phyloP scores from a whole-genome alignment of 2,113 vertebrate species.

The Larimichthys polyactis region DNA sequence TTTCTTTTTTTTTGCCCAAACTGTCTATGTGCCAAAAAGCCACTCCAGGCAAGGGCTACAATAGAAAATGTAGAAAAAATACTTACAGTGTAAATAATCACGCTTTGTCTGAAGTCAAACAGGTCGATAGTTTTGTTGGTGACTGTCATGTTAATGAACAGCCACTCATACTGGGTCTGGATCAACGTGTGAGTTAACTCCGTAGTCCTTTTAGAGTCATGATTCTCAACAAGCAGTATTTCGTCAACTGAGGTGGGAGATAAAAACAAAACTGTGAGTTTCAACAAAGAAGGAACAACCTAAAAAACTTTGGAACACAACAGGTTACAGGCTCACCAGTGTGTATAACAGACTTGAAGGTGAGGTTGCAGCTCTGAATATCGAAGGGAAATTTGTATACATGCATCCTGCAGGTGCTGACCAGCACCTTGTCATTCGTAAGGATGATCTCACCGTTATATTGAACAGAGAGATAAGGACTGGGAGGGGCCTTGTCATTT shows the following conservation, averaged over 20 bases:
- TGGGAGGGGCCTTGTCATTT: slow-evolving; percentile 53
- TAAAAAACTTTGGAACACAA: neutral
- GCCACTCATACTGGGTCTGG: slow-evolving; percentile 72
- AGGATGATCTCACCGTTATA: neutral
- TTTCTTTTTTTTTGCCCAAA: no score
- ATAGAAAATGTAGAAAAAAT: neutral
- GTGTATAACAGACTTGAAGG: slow-evolving; percentile 68
- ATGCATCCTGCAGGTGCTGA: slow-evolving; percentile 75
- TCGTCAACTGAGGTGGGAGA: slow-evolving; percentile 29
- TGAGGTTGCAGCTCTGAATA: slow-evolving; percentile 73
- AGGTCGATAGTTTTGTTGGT: neutral
- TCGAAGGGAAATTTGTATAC: slow-evolving; percentile 79
- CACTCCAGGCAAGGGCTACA: no score
- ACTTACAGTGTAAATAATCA: slow-evolving; percentile 53
- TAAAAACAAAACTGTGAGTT: neutral
- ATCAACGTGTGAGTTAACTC: slow-evolving; percentile 34
- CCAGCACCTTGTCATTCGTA: slow-evolving; percentile 57
- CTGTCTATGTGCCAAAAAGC: no score
- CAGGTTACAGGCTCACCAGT: slow-evolving; percentile 41
- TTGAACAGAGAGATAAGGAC: slow-evolving; percentile 40
- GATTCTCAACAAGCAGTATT: neutral
- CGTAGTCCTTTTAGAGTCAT: neutral
- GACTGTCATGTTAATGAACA: slow-evolving; percentile 63
- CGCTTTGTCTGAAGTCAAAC: neutral
- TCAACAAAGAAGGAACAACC: neutral